A percentile compares a stretch with the other conserved stretches of the same genome.
These are phyloP conservation scores for Chamaetylas fuelleborni DNA, from an alignment of 2,113 vertebrate species.

Conservation along the genomic window DNA sequence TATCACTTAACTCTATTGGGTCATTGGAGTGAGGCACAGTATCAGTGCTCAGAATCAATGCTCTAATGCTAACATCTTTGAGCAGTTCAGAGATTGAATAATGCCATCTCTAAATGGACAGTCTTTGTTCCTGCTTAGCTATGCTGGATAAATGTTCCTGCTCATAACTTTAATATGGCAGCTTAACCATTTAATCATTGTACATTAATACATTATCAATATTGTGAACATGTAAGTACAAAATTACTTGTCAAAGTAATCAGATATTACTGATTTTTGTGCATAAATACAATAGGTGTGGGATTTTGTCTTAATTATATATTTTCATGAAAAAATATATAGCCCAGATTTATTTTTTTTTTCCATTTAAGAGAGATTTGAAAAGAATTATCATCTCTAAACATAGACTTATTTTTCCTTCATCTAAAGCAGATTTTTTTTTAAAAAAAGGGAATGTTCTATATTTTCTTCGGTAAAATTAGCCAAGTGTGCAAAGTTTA, in stretches of 20 bases:
- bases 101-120: slow-evolving; percentile 53
- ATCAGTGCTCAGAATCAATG: slow-evolving; percentile 75
- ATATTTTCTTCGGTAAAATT: slow-evolving; percentile 3
- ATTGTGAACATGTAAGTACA: slow-evolving; percentile 71
- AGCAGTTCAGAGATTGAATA: slow-evolving; percentile 60
- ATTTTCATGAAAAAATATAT: slow-evolving; percentile 1
- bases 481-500: slow-evolving; percentile 29
- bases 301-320: slow-evolving; percentile 34
- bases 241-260: slow-evolving; percentile 73
- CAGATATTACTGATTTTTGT: slow-evolving; percentile 68
- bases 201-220: slow-evolving; percentile 76
- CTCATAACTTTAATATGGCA: slow-evolving; percentile 70
- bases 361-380: neutral
- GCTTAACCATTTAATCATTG: slow-evolving; percentile 76
- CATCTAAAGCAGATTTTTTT: neutral
- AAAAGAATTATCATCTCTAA: neutral
- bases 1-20: slow-evolving; percentile 90
- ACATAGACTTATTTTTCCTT: slow-evolving; percentile 1
- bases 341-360: neutral
- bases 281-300: slow-evolving; percentile 46
- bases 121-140: slow-evolving; percentile 65
- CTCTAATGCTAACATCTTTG: slow-evolving; percentile 43
- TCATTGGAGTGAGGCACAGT: slow-evolving; percentile 78
- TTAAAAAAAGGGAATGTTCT: neutral
- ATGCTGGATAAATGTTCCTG: slow-evolving; percentile 45